Base-by-base conservation (phyloP, 1,140 invertebrate species). In the Philaenus spumarius region DNA sequence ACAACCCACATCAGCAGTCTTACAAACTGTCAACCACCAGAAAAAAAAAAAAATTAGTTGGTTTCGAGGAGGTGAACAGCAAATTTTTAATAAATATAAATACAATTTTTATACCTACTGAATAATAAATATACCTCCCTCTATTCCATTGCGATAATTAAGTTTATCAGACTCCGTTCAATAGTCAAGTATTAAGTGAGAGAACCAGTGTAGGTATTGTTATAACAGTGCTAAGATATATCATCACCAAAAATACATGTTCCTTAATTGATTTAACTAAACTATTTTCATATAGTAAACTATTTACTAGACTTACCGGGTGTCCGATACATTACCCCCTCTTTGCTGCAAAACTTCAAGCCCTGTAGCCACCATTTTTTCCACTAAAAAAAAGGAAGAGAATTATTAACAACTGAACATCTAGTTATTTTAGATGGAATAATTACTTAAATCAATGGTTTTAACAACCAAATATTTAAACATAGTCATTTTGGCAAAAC, bases 281-380 rank as follows among this genome's bases (percentile, higher is more conserved):
- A n/a, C n/a, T n/a, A n/a, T n/a, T n/a, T n/a, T n/a, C n/a, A n/a
- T n/a, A n/a, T n/a, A n/a, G n/a, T n/a, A n/a, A n/a, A n/a, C n/a
- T n/a, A n/a, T n/a, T 50, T 47, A 22, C 3, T 50, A 20, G 3
- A 17, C 22, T 43, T 58, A 67, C 64, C 62, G 64, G 40, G 76
- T 75, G 66, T 85, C 81, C 2, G 72, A 66, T 2, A 77, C 51
- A 55, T 80, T 68, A 14, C 81, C 70, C 24, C 72, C 74, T 58
- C 81, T 72, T 24, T 80, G 73, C 47, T 71, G 63, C 5, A 82
- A 60, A 22, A 83, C 71, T 61, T 78, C 67, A 68, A 83, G 73
- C 2, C 79, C 78, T 30, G 78, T 76, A 9, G 72, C 61, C 15
- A 87, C 65, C 66, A 90, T 71, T 57, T 82, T 80, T 61, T 85